Base-by-base conservation (phyloP, 2,888 invertebrate genomes). In the Alentia gelatinosa region DNA sequence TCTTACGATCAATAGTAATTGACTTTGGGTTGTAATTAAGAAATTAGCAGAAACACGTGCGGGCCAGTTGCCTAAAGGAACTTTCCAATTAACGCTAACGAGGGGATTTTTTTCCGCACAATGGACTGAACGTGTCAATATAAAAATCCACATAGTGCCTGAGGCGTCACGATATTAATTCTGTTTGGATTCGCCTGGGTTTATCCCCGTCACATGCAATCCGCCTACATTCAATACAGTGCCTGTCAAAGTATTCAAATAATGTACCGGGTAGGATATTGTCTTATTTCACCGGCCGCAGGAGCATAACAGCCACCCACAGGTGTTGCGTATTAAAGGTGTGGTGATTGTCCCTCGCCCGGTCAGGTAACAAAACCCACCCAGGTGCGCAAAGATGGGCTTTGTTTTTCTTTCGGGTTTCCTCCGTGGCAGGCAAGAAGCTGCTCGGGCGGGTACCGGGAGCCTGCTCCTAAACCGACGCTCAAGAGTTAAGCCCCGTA, bases 281-380 rank as follows among this genome's bases (percentile, higher is more conserved):
- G 39, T 39, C 37, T 39, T 35, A 40, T 9, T 83, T n/a, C n/a
- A 37, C 39, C 83, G 35, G 39, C 1, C 40, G 12, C 30, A 68
- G 68, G 68, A 5, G 5, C 4, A 40, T 47, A 12, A 86, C 12
- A 50, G 30, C 3, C 30, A 26, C 47, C 42, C 86, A 86, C 86
- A 86, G 86, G 86, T 86, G 86, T 86, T 86, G 86, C 47, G 86
- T 86, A 86, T 86, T 86, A 86, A 42, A 30, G 86, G 47, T 42
- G 15, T 30, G 30, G 1, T n/a, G 30, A 86, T 86, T 86, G 86
- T 47, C 30, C 47, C 12, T 5, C 86, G 5, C 19, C 83, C 39
- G 39, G 37, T 19, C 3, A 39, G n/a, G 3, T 4, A 47, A 86
- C 42, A 47, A 30, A 42, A 42, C 26, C 86, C 19, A 19, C 26